Percentiles rank a stretch among this genome's conserved stretches.
Conservation (phyloP, 2,888 invertebrate genomes). For the Luperina testacea region DNA sequence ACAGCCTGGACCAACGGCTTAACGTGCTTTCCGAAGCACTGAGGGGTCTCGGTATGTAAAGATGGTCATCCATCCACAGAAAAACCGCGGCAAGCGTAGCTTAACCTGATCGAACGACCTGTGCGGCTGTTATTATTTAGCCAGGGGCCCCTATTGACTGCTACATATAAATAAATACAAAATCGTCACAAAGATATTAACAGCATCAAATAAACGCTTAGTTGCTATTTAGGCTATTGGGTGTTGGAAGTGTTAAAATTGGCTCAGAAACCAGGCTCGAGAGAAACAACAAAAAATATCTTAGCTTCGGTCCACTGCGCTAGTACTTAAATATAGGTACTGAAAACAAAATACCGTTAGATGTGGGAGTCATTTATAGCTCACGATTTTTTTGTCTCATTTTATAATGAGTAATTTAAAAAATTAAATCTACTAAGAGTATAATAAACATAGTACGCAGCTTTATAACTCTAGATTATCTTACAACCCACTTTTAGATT, state of each 20-base stretch:
- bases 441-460: neutral
- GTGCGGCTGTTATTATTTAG: too few relatives aligned
- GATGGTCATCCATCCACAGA: too few relatives aligned
- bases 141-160: too few relatives aligned
- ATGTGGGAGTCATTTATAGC: slow-evolving; percentile 70
- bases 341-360: slow-evolving; percentile 79
- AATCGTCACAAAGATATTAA: slow-evolving; percentile 4
- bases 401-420: neutral
- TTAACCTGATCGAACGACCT: too few relatives aligned
- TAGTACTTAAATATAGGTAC: slow-evolving; percentile 79
- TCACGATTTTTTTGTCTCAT: slow-evolving; percentile 49
- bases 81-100: too few relatives aligned
- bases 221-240: slow-evolving; percentile 61
- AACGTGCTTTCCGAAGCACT: too few relatives aligned
- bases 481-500: neutral
- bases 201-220: slow-evolving; percentile 22
- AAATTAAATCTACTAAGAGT: neutral
- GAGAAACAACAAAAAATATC: slow-evolving; percentile 69
- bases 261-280: slow-evolving; percentile 47
- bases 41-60: too few relatives aligned
- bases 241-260: slow-evolving; percentile 60
- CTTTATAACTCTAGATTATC: neutral
- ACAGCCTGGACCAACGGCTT: too few relatives aligned
- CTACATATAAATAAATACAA: neutral
- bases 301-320: slow-evolving; percentile 68